These are phyloP conservation scores for Onthophagus sagittarius DNA, from an alignment of 2,888 invertebrate genomes.

Conservation along the genomic window DNA sequence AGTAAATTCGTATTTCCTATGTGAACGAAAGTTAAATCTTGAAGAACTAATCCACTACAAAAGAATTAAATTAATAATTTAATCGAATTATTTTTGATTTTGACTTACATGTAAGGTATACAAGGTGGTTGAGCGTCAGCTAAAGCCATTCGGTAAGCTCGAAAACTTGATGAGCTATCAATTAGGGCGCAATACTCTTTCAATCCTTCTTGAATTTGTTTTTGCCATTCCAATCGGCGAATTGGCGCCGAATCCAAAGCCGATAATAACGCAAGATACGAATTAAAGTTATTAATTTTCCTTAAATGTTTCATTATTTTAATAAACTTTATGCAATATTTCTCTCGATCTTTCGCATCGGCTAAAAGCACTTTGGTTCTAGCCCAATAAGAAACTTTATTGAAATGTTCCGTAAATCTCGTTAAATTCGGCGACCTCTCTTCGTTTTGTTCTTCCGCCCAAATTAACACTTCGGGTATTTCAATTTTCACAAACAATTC, in stretches of 20 bases:
- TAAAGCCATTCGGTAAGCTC: conserved; percentile 92
- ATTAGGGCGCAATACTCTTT: conserved; percentile 95
- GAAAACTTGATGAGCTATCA: conserved; percentile 96
- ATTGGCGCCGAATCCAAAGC: conserved; percentile 96
- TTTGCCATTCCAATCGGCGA: conserved; percentile 88
- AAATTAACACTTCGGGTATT: conserved; percentile 93
- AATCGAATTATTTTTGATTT: conserved; percentile 31
- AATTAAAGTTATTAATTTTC: conserved; percentile 98
- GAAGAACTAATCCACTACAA: conserved; percentile 90
- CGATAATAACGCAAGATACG: conserved; percentile 92
- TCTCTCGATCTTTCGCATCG: conserved; percentile 94
- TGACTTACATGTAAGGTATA: conserved; percentile 95
- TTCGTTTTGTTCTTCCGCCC: conserved; percentile 97
- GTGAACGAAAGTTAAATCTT: conserved; percentile 98
- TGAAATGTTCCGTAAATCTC: conserved; percentile 97
- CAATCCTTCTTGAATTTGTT: conserved; percentile 84
- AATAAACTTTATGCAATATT: conserved; percentile 90
- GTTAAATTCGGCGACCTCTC: conserved; percentile 95
- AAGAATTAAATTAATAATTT: conserved; percentile 20
- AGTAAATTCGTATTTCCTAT: conserved; percentile 93
- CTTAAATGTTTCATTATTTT: conserved; percentile 98
- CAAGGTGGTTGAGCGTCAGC: conserved; percentile 96
- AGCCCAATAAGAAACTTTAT: conserved; percentile 99
- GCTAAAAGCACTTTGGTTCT: conserved; percentile 89
- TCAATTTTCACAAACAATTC: conserved; percentile 94